Base-by-base conservation (phyloP, 2,113 vertebrate species). In the Channa maculata region DNA sequence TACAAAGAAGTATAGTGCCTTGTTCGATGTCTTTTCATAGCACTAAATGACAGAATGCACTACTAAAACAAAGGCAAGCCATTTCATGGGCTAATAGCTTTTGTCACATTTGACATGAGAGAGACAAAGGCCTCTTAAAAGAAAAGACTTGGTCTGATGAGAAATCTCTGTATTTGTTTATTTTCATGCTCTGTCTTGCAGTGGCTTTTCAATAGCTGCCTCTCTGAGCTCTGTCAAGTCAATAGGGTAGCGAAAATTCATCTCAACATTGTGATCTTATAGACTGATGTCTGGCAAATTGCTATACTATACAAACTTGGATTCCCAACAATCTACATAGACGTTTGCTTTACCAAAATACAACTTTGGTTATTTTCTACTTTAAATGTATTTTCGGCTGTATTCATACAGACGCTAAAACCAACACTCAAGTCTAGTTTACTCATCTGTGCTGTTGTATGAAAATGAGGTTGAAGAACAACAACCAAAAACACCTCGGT, bases 1-100 rank as follows among this genome's bases (percentile, higher is more conserved):
- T 89, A 92, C 92, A 93, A 92, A 93, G 88, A 90, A 88, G 86
- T 88, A 87, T 88, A 89, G 91, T 91, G 93, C 91, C 89, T 81
- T 91, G 90, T 91, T 92, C 92, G 85, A 89, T 92, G 90, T 91
- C 93, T 93, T 94, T 94, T 94, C 93, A 94, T 87, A 89, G 84
- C 83, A 85, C 82, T 89, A 91, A 91, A 93, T 90, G 91, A 92
- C 92, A 94, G 92, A 91, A 92, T 89, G 91, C 88, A 85, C 75
- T 66, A 79, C 88, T 94, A 94, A 95, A 95, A 94, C 94, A 95
- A 95, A 93, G 89, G 75, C 81, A 9, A 89, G 71, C 86, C 86
- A 91, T 93, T 92, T 88, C 87, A 83, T 92, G 88, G 92, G 91
- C 92, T 94, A 94, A 95, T 94, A 92, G 94, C 93, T 89, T 94